Percentiles rank a stretch among this genome's conserved stretches.
phyloP scores from a whole-genome alignment of 35 echinoderm and acorn worm genomes.

The Holothuria glaberrima region DNA sequence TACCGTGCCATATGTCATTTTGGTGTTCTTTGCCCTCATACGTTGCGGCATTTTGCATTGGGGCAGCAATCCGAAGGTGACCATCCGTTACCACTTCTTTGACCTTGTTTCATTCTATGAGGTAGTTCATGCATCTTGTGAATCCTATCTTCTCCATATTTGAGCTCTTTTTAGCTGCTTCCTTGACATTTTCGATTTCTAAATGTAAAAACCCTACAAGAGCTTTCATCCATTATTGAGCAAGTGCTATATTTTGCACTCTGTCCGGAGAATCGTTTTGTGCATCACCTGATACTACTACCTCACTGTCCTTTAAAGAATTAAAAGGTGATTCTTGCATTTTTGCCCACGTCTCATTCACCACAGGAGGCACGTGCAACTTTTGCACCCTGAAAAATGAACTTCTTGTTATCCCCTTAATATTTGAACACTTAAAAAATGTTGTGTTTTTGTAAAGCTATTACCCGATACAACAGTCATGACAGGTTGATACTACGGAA shows the following conservation, averaged over 20 bases:
- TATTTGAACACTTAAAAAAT: neutral
- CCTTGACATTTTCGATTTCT: conserved; percentile 25
- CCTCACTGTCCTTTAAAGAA: conserved; percentile 9
- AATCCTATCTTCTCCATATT: conserved; percentile 35
- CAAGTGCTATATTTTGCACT: neutral
- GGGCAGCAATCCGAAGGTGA: conserved; percentile 26
- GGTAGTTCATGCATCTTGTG: neutral
- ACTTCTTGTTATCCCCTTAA: neutral
- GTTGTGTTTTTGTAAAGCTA: neutral
- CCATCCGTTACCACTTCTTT: conserved; percentile 32
- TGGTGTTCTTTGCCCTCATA: conserved; percentile 36
- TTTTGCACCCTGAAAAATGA: neutral
- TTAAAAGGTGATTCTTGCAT: neutral
- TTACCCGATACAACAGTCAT: neutral
- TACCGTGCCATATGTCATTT: conserved; percentile 47
- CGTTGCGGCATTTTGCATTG: neutral
- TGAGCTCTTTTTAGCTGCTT: conserved; percentile 8
- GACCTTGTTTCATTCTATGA: conserved; percentile 7
- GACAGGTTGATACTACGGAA: too few relatives aligned
- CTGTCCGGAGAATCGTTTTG: neutral
- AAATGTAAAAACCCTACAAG: conserved; percentile 15
- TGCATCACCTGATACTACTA: conserved; percentile 40
- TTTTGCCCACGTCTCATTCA: neutral
- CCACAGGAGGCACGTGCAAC: conserved; percentile 17
- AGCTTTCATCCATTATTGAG: conserved; percentile 1